These are phyloP conservation scores for Chrysopa pallens DNA, from an alignment of 1,140 invertebrate genomes.

Conservation along the genomic window DNA sequence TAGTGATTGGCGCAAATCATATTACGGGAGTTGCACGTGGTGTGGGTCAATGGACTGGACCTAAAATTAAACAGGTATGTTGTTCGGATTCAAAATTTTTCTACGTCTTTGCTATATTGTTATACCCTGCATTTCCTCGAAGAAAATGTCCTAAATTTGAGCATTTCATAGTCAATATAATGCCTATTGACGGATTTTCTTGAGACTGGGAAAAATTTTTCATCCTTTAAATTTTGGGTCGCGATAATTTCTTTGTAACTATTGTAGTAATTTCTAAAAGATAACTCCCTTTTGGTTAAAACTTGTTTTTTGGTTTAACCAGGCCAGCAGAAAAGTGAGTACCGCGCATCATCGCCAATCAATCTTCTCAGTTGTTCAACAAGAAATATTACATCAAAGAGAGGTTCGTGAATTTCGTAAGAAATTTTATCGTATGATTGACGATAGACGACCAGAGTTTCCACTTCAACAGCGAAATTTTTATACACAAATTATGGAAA, in stretches of 20 bases:
- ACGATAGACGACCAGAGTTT: slow-evolving; percentile 60
- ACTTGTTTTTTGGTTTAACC: slow-evolving; percentile 36
- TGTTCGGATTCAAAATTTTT: too few species aligned
- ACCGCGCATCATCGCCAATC: slow-evolving; percentile 12
- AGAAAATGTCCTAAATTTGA: too few species aligned
- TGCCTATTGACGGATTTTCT: too few species aligned
- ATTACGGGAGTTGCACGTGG: slow-evolving; percentile 78
- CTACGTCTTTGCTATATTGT: too few species aligned
- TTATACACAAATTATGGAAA: slow-evolving; percentile 72
- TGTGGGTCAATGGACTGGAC: slow-evolving; percentile 76
- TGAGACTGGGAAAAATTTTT: too few species aligned
- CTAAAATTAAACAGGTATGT: slow-evolving; percentile 31
- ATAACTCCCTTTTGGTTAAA: slow-evolving; percentile 23
- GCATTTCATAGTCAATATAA: too few species aligned
- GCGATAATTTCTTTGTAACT: too few species aligned
- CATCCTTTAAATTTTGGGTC: too few species aligned
- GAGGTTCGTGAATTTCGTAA: slow-evolving; percentile 45
- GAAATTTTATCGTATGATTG: slow-evolving; percentile 54
- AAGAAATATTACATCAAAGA: slow-evolving; percentile 19
- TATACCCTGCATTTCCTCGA: too few species aligned
- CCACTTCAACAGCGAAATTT: slow-evolving; percentile 71
- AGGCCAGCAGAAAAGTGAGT: slow-evolving; percentile 25
- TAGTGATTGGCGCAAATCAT: slow-evolving; percentile 65
- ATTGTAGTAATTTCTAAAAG: too few species aligned
- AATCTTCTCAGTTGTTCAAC: slow-evolving; percentile 19